Evolutionary conservation across 1,140 invertebrate genomes (phyloP), one percentile per base, ranked within the genome.

Genomic region (Frieseomelitta varia): DNA sequence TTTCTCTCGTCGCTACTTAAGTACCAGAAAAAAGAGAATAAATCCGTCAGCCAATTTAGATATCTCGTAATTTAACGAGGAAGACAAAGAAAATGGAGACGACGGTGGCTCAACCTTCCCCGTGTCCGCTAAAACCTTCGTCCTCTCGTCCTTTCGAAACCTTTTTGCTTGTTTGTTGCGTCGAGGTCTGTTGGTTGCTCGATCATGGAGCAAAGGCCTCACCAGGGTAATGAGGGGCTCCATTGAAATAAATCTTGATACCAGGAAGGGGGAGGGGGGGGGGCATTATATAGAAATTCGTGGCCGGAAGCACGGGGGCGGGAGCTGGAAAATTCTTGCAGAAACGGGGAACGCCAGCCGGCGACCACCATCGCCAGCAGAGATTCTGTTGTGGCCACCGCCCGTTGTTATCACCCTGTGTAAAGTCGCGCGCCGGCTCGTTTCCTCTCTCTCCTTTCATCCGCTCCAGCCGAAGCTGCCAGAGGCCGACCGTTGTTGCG

Each of bases 211-310:
- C 74, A 78, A 27, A 63, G 75, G 61, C 53, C 53, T 51, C 24
- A n/a, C 58, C 80, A 77, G 63, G 80, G 81, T 71, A 82, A 82
- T 83, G 56, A 79, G 74, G 61, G 27, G 69, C 67, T 34, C 58
- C 53, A 76, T 69, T 84, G 72, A 67, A 80, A 88, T 87, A 84
- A 87, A 84, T 88, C 72, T 87, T 65, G 47, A 87, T 74, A 86
- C 71, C 67, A 10, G 56, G 71, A 17, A 39, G 34, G 56, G 87
- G 84, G 87, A 47, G 71, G 14, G 39, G 34, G 56, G 87, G 84
- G 87, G 84, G 90, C 90, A 93, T 94, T 93, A 93, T 93, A 91
- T 90, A 92, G 84, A 90, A 77, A 93, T 88, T 87, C 90, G 63
- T 81, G 78, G 83, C 86, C 91, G 85, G 84, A 84, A 87, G 76